Evolutionary conservation across 1,140 invertebrate genomes (phyloP).

Genomic region (Papilio glaucus): DNA sequence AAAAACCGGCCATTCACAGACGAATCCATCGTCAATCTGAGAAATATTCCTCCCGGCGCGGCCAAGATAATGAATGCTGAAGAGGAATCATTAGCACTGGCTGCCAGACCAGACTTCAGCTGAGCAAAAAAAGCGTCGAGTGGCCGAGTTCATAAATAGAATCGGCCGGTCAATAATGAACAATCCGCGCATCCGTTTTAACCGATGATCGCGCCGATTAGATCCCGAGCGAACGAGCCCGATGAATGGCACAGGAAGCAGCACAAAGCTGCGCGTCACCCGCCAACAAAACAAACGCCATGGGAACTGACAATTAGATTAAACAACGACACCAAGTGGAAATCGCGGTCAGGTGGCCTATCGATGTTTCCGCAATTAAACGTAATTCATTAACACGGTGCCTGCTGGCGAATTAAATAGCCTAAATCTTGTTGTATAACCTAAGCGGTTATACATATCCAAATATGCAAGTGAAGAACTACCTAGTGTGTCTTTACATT

Average conservation of each 20-base stretch:
- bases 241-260: slow-evolving; percentile 62
- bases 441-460: not conserved
- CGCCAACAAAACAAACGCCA: slow-evolving; percentile 66
- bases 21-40: slow-evolving; percentile 14
- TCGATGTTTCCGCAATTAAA: slow-evolving; percentile 62
- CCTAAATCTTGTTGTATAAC: not conserved
- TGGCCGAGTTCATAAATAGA: slow-evolving; percentile 2
- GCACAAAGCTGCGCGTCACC: slow-evolving; percentile 64
- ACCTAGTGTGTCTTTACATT: too few species aligned
- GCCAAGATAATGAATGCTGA: slow-evolving; percentile 25
- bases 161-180: slow-evolving; percentile 55
- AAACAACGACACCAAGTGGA: slow-evolving; percentile 55
- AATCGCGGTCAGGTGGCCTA: slow-evolving; percentile 45
- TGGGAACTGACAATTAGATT: slow-evolving; percentile 80
- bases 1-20: slow-evolving; percentile 29
- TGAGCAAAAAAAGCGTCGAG: not conserved
- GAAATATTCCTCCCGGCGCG: slow-evolving; percentile 1
- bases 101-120: not conserved
- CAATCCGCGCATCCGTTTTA: slow-evolving; percentile 57
- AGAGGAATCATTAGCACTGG: slow-evolving; percentile 31
- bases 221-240: slow-evolving; percentile 49
- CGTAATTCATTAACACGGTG: not conserved
- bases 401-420: not conserved
- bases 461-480: not conserved
- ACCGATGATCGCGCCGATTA: slow-evolving; percentile 63